Evolutionary conservation across 2,888 invertebrate species (phyloP).

Genomic region (Uropetala carovei): DNA sequence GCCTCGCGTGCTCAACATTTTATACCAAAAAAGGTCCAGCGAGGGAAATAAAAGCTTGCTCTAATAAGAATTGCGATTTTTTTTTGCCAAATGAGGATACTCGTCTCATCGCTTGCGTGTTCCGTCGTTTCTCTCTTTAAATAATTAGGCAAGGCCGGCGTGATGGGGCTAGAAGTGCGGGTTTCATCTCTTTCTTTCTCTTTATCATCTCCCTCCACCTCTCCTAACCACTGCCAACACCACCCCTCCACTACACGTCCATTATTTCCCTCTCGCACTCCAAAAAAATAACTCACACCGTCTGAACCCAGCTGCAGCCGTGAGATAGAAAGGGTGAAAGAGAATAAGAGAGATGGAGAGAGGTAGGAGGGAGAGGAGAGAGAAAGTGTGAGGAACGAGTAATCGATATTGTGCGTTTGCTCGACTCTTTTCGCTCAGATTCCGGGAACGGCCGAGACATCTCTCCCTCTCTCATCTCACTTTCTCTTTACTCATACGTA

Average conservation of each 20-base stretch:
- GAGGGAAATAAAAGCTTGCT: neutral
- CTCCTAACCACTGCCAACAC: neutral
- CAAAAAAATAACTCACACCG: neutral
- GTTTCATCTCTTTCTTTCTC: neutral
- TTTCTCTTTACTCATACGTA: neutral
- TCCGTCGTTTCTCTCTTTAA: slow-evolving; percentile 7
- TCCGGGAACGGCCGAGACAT: neutral
- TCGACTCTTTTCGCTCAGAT: slow-evolving; percentile 56
- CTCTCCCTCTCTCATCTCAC: neutral
- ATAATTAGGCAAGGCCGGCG: neutral
- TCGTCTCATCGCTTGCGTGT: neutral
- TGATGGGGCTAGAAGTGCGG: neutral
- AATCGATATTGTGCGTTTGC: slow-evolving; percentile 57
- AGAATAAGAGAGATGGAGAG: neutral
- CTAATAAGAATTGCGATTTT: neutral
- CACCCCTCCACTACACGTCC: neutral
- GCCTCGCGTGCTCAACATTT: neutral
- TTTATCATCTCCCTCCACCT: neutral
- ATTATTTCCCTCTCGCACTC: neutral
- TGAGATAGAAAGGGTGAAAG: neutral
- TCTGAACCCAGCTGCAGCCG: slow-evolving; percentile 30
- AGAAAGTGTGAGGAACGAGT: neutral
- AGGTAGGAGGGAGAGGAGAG: neutral
- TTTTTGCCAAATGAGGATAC: neutral
- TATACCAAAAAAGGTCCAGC: neutral